Percentiles rank a stretch among this genome's conserved stretches.
Evolutionary conservation across 2,797 vertebrate genomes (phyloP).

Genomic region (Pteropus rufus): DNA sequence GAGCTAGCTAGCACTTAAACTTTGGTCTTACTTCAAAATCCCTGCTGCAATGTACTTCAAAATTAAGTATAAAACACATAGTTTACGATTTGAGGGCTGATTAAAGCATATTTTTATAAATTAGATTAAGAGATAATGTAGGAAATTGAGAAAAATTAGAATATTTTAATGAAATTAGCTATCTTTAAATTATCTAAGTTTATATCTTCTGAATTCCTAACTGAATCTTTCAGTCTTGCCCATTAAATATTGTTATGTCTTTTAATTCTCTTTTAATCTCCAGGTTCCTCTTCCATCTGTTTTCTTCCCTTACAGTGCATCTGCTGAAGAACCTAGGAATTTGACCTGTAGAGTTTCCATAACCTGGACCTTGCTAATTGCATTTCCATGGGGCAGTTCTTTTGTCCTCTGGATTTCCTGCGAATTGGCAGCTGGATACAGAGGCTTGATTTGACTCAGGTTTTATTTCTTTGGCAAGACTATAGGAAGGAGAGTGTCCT

Average conservation of each 20-base stretch:
- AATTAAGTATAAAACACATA: background rate
- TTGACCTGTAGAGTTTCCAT: background rate
- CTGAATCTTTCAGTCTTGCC: background rate
- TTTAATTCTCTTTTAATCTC: background rate
- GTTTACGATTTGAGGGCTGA: background rate
- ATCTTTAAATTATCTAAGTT: background rate
- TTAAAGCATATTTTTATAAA: background rate
- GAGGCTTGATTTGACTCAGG: background rate
- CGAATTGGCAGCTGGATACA: background rate
- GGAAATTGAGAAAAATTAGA: background rate
- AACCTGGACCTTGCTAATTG: background rate
- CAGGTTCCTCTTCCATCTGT: background rate
- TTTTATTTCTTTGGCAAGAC: background rate
- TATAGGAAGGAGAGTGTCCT: background rate
- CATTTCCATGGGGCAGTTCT: background rate
- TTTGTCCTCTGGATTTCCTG: background rate
- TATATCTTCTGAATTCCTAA: constrained; percentile 1
- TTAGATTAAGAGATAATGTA: background rate
- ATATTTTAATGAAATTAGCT: background rate
- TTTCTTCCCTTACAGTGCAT: background rate
- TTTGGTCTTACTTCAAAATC: background rate
- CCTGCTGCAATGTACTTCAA: background rate
- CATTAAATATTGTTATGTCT: background rate
- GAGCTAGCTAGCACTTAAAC: background rate
- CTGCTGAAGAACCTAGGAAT: background rate